A percentile compares a stretch with the other conserved stretches of the same genome.
These are phyloP conservation scores for Mycogona germanica DNA, from an alignment of 2,888 invertebrate species.

Conservation along the genomic window DNA sequence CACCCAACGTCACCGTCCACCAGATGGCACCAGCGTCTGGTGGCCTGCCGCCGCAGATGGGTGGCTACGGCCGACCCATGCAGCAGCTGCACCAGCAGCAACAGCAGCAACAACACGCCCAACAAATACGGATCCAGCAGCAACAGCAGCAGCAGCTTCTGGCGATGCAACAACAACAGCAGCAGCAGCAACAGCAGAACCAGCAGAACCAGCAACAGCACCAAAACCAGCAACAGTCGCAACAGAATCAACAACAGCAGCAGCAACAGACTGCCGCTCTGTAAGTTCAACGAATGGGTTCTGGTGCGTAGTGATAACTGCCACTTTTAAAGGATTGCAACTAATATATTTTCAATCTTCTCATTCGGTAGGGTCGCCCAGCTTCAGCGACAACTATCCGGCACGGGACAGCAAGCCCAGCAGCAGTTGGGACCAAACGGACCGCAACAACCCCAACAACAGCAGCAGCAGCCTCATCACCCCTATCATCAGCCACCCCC, in stretches of 20 bases:
- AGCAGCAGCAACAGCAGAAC: constrained; percentile 19
- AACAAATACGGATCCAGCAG: constrained; percentile 41
- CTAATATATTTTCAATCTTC: no score
- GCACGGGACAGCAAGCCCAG: constrained; percentile 17
- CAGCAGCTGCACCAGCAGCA: constrained; percentile 39
- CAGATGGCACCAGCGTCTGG: constrained; percentile 22
- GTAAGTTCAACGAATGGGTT: no score
- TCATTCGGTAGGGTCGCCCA: no score
- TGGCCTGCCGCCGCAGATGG: constrained; percentile 21
- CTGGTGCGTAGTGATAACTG: no score
- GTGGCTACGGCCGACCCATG: constrained; percentile 23
- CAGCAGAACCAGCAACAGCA: constrained; percentile 24
- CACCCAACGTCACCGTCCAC: constrained; percentile 22
- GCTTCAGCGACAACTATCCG: constrained; percentile 21
- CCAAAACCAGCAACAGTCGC: constrained; percentile 27
- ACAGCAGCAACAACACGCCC: constrained; percentile 34
- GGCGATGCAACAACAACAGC: constrained; percentile 24
- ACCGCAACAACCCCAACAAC: constrained; percentile 19
- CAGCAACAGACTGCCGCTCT: constrained; percentile 32
- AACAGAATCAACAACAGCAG: constrained; percentile 47
- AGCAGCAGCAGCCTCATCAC: constrained; percentile 31
- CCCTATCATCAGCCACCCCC: constrained; percentile 36
- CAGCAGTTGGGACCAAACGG: no score
- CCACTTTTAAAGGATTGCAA: no score
- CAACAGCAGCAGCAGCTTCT: constrained; percentile 42